Evolutionary conservation across 2,888 invertebrate species (phyloP).

Genomic region (Nephrotoma flavescens): DNA sequence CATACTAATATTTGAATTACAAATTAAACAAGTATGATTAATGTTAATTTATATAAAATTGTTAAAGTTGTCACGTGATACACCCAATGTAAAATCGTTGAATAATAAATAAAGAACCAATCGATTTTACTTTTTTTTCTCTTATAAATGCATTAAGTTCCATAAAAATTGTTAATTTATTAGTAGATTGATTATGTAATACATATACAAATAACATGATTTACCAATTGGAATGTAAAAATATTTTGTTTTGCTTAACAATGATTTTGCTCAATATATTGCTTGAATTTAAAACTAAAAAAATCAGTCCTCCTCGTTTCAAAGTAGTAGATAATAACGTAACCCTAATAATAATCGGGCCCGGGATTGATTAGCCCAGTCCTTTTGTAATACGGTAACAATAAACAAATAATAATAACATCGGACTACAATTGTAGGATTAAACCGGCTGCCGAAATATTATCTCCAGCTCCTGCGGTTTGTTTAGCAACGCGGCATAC

Average conservation of each 20-base stretch:
- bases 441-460: constrained; percentile 77
- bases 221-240: background rate
- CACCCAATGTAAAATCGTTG: background rate
- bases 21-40: no score
- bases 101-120: background rate
- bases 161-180: background rate
- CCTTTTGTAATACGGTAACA: background rate
- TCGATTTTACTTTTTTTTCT: background rate
- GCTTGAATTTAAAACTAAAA: background rate
- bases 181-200: background rate
- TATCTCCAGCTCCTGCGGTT: constrained; percentile 78
- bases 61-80: background rate
- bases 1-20: no score
- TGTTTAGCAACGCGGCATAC: constrained; percentile 68
- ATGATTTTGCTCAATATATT: background rate
- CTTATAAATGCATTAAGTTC: background rate
- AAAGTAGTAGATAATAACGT: background rate
- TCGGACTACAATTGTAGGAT: constrained; percentile 43
- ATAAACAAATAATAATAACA: background rate
- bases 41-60: no score
- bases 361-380: background rate
- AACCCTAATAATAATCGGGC: background rate
- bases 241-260: background rate
- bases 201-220: background rate
- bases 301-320: background rate